Base-by-base conservation (phyloP, 2,797 vertebrate genomes). In the Danio jaintianensis region DNA sequence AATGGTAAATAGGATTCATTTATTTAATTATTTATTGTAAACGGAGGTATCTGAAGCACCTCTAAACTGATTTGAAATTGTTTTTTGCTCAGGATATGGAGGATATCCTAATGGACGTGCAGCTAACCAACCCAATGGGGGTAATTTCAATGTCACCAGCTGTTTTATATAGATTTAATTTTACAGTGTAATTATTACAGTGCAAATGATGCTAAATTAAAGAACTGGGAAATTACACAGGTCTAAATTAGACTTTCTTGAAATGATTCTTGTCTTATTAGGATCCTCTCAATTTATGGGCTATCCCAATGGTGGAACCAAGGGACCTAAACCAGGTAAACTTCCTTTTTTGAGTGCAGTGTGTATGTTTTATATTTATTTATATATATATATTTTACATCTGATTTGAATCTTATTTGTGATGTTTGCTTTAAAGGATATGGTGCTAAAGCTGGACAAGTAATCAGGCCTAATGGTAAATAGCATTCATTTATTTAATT, bases 261-360 rank as follows among this genome's bases (percentile, higher is more conserved):
- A 47, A 7, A 52, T 13, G 4, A 12, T 52, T 52, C 48, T 52
- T 12, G 29, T 52, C 48, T 4, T 12, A 11, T 52, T 52, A 52
- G 48, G 48, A 11, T 52, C 48, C 13, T 52, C 22, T 92, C 91
- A 89, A 45, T 88, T 89, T 82, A 88, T 85, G 80, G 85, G 83
- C 64, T 68, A 81, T 48, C 66, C 29, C 20, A 89, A 68, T 79
- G 87, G 82, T 45, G 86, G 80, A 6, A 61, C 80, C 72, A 74
- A 85, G 69, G 88, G 72, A 87, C 85, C 85, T 7, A 89, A 87
- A 62, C 74, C 80, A 87, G 89, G 91, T 93, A 84, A 52, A 92
- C 86, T 82, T 48, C 86, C 79, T 61, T 22, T 10, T 20, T 38
- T 69, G 11, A 29, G 6, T 48, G 10, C 36, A 7, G 4, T 45